A percentile compares a stretch with the other conserved stretches of the same genome.
phyloP scores from a whole-genome alignment of 2,113 vertebrate species.

The Callorhinus ursinus region DNA sequence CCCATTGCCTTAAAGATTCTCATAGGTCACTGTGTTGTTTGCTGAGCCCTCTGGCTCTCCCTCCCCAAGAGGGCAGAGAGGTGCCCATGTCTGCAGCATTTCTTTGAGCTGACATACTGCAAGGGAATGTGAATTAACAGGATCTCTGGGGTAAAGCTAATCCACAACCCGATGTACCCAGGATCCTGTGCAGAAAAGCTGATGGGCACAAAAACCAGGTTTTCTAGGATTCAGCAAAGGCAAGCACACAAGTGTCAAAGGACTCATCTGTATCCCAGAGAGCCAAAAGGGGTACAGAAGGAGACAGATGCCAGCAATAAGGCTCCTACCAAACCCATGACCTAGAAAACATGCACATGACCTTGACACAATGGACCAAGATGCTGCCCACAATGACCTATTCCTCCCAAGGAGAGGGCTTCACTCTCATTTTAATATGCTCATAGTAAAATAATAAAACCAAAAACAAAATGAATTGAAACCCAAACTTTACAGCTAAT shows the following conservation, averaged over 20 bases:
- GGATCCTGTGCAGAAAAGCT: neutral
- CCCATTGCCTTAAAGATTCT: neutral
- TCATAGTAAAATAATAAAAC: neutral
- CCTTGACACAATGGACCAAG: neutral
- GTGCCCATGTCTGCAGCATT: neutral
- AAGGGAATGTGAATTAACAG: neutral
- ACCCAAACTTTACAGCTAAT: neutral
- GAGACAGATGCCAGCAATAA: neutral
- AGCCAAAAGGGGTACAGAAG: neutral
- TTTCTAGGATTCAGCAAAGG: neutral
- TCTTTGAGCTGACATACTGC: neutral
- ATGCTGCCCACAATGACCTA: neutral
- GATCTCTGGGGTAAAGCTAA: conserved; percentile 10
- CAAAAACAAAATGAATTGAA: neutral
- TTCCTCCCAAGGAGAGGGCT: neutral
- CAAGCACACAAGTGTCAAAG: neutral
- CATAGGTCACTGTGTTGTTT: neutral
- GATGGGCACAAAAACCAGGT: neutral
- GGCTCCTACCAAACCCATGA: neutral
- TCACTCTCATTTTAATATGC: neutral
- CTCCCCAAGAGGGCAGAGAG: neutral
- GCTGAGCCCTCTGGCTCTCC: neutral
- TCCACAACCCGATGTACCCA: neutral
- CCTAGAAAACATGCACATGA: neutral
- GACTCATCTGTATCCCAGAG: neutral